Evolutionary conservation across 1,140 invertebrate genomes (phyloP), one percentile per base, ranked within the genome.

Genomic region (Bacillus rossius): DNA sequence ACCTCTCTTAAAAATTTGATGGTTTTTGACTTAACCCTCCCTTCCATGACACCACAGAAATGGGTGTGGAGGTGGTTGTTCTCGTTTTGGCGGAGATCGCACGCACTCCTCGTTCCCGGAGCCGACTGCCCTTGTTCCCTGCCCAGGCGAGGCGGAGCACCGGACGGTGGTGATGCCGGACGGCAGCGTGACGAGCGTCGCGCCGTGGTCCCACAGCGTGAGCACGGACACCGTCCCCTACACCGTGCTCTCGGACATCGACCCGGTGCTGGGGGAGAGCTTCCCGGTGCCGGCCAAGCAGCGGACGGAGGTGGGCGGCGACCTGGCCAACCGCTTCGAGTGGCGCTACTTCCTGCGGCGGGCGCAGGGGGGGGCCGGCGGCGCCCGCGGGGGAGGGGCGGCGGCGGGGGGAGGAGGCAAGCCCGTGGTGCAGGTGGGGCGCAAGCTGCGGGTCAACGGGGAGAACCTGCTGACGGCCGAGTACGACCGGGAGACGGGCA

Each of bases 261-360:
- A 91, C 67, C 87, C 89, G 2, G 79, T 92, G 2, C 68, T 94
- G 0, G 89, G 88, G 1, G 91, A 94, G 71, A 92, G 88, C 64
- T 94, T 94, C 67, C 92, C 92, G 0, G 87, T 95, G 1, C 91
- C 92, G 2, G 89, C 89, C 1, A 92, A 92, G 69, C 92, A 96
- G 70, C 84, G 86, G 62, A 92, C 88, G 0, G 91, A 57, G 73
- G 86, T 95, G 23, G 89, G 88, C 14, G 90, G 91, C 0, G 92
- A 96, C 68, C 75, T 96, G 20, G 89, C 94, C 0, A 97, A 97
- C 69, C 80, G 92, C 57, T 91, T 98, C 61, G 94, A 97, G 75
- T 98, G 95, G 94, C 80, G 92, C 40, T 98, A 96, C 71, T 93
- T 92, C 72, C 75, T 91, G 19, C 72, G 88, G 41, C 83, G 85